phyloP scores from a whole-genome alignment of 2,797 vertebrate genomes.

The Chloroceryle amazona region DNA sequence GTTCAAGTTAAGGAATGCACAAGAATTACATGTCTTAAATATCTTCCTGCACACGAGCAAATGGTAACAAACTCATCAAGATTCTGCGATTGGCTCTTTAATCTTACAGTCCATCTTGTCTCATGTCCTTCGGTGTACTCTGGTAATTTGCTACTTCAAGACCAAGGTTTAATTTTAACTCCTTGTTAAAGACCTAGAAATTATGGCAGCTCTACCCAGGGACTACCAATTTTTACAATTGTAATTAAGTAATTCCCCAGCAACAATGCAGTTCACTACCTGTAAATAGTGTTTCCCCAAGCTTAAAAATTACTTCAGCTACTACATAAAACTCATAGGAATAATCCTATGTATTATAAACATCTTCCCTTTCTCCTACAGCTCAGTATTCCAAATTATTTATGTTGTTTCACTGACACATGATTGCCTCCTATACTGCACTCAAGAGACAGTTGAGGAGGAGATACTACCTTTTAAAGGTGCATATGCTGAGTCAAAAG shows the following conservation, averaged over 20 bases:
- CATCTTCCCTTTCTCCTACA: slow-evolving; percentile 39
- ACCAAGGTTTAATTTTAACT: slow-evolving; percentile 14
- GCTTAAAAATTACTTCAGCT: neutral
- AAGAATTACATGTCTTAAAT: slow-evolving; percentile 11
- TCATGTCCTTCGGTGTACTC: slow-evolving; percentile 8
- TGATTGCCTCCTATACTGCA: neutral
- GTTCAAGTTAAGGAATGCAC: neutral
- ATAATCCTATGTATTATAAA: slow-evolving; percentile 6
- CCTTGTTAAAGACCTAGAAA: slow-evolving; percentile 1
- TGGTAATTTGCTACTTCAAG: neutral
- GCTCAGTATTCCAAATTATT: slow-evolving; percentile 32
- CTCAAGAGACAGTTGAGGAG: neutral
- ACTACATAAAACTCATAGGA: neutral
- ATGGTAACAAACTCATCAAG: slow-evolving; percentile 50
- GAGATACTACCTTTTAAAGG: neutral
- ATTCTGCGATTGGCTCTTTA: neutral
- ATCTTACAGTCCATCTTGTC: slow-evolving; percentile 48
- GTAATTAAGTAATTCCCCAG: neutral
- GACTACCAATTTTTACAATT: neutral
- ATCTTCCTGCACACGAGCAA: slow-evolving; percentile 40
- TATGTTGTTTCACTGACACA: neutral
- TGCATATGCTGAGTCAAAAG: fast-evolving
- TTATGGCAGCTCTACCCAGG: neutral
- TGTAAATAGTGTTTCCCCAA: neutral
- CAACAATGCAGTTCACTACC: neutral